Evolutionary conservation across 2,888 invertebrate genomes (phyloP).

Genomic region (Patella caerulea): DNA sequence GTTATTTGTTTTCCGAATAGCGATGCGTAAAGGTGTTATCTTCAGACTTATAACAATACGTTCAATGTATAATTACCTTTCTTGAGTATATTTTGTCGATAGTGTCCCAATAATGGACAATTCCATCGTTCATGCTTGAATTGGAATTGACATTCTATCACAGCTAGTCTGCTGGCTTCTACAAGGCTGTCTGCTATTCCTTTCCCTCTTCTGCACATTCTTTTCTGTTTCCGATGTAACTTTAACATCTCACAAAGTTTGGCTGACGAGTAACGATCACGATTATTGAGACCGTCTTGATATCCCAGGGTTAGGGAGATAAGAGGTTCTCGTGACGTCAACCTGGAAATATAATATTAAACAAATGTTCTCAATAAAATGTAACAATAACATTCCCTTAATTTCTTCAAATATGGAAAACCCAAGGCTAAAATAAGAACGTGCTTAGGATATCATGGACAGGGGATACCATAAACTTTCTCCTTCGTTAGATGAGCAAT

Average conservation of each 20-base stretch:
- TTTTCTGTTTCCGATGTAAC: slow-evolving; percentile 80
- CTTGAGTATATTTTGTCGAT: slow-evolving; percentile 95
- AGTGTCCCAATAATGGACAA: slow-evolving; percentile 88
- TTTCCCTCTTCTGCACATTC: slow-evolving; percentile 89
- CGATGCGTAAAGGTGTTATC: not conserved
- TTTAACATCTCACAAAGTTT: slow-evolving; percentile 58
- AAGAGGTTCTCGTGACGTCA: slow-evolving; percentile 45
- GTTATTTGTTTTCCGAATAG: not conserved
- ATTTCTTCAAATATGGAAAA: not conserved
- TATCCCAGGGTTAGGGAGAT: slow-evolving; percentile 32
- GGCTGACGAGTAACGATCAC: slow-evolving; percentile 30
- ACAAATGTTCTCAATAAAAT: not conserved
- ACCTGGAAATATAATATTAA: slow-evolving; percentile 30
- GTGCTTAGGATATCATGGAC: not conserved
- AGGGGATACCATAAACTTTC: too few species aligned
- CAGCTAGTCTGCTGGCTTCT: slow-evolving; percentile 92
- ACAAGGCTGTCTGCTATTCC: slow-evolving; percentile 92
- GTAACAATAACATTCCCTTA: not conserved
- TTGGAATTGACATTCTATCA: slow-evolving; percentile 93
- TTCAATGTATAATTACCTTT: slow-evolving; percentile 78
- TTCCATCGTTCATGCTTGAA: slow-evolving; percentile 95
- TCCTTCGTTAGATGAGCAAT: too few species aligned
- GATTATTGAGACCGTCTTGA: slow-evolving; percentile 5
- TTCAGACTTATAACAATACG: not conserved
- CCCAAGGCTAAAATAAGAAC: not conserved